These are phyloP conservation scores for Aselliscus stoliczkanus DNA, from an alignment of 2,797 vertebrate species.

Conservation along the genomic window DNA sequence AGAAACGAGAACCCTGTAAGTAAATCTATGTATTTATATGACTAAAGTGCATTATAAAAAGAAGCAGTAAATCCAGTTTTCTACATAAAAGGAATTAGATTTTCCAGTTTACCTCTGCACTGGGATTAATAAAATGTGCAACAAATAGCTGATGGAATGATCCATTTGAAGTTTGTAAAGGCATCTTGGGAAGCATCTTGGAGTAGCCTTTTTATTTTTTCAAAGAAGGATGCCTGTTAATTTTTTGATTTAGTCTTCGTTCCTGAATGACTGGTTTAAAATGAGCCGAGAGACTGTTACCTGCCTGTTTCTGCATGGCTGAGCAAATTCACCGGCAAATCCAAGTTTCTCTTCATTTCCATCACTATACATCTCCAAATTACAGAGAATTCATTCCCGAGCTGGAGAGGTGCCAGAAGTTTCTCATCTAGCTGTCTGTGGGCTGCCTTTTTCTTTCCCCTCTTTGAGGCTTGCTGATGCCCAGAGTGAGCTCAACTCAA, in stretches of 20 bases:
- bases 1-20: slow-evolving; percentile 53
- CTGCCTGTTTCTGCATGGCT: slow-evolving; percentile 68
- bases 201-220: slow-evolving; percentile 48
- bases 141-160: slow-evolving; percentile 65
- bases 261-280: slow-evolving; percentile 63
- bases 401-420: slow-evolving; percentile 83
- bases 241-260: not conserved
- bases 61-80: slow-evolving; percentile 57
- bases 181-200: slow-evolving; percentile 50
- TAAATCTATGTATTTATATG: slow-evolving; percentile 60
- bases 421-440: slow-evolving; percentile 78
- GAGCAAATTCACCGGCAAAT: slow-evolving; percentile 69
- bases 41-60: slow-evolving; percentile 67
- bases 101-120: slow-evolving; percentile 60
- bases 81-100: slow-evolving; percentile 59
- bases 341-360: slow-evolving; percentile 77
- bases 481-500: slow-evolving; percentile 79
- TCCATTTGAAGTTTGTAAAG: slow-evolving; percentile 68
- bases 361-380: slow-evolving; percentile 68
- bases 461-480: slow-evolving; percentile 79
- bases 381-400: slow-evolving; percentile 76
- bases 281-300: slow-evolving; percentile 67
- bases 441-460: slow-evolving; percentile 71
- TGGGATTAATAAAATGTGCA: slow-evolving; percentile 71
- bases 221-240: not conserved